These are phyloP conservation scores for Opisthograptis luteolata DNA, from an alignment of 2,888 invertebrate species.

Conservation along the genomic window DNA sequence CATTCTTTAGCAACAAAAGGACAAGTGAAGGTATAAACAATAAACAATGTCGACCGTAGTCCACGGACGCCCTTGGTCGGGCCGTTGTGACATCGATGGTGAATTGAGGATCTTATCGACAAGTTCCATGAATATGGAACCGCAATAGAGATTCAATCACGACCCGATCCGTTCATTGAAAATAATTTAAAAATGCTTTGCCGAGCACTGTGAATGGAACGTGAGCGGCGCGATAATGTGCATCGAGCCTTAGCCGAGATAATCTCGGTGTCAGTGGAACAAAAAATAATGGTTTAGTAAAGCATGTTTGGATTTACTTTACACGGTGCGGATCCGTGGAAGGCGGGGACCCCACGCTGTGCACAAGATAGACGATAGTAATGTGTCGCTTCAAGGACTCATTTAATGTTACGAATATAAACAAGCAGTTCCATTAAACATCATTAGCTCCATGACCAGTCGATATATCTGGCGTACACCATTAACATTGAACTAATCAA, in stretches of 20 bases:
- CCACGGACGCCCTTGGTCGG: constrained; percentile 56
- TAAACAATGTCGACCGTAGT: constrained; percentile 65
- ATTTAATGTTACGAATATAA: constrained; percentile 13
- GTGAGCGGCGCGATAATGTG: constrained; percentile 29
- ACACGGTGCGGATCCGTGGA: constrained; percentile 19
- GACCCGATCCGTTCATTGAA: constrained; percentile 29
- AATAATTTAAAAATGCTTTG: constrained; percentile 29
- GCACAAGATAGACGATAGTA: constrained; percentile 15
- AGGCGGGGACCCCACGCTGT: constrained; percentile 26
- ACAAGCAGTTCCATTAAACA: constrained; percentile 8
- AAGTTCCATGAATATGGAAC: constrained; percentile 30
- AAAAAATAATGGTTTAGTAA: constrained; percentile 28
- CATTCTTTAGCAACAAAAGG: constrained; percentile 53
- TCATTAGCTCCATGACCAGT: constrained; percentile 11
- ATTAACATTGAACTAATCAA: constrained; percentile 7
- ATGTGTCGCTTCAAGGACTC: constrained; percentile 23
- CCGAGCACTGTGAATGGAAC: constrained; percentile 26
- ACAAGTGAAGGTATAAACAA: constrained; percentile 61
- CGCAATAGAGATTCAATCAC: constrained; percentile 28
- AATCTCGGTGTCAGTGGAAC: constrained; percentile 21
- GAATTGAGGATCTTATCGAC: constrained; percentile 35
- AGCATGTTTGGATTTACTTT: constrained; percentile 28
- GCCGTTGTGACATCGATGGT: constrained; percentile 42
- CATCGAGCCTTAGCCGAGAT: constrained; percentile 25
- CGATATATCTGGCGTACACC: constrained; percentile 2